Conservation (phyloP, 2,888 invertebrate genomes). For the Urechis unicinctus region DNA sequence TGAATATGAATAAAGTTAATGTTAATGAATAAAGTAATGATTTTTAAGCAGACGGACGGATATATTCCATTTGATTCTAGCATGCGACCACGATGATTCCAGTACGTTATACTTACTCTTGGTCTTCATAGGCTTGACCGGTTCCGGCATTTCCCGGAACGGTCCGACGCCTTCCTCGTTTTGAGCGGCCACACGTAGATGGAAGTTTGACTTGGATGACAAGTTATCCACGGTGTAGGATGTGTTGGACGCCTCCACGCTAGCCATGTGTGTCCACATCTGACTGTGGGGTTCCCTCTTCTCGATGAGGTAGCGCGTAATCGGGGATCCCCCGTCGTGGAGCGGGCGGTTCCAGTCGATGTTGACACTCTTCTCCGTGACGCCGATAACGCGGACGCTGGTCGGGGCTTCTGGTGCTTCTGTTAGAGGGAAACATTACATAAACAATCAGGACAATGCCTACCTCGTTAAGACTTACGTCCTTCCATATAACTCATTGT, state of each 20-base stretch:
- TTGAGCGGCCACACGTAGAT: slow-evolving; percentile 77
- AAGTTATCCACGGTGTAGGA: slow-evolving; percentile 15
- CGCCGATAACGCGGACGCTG: slow-evolving; percentile 20
- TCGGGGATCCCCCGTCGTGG: slow-evolving; percentile 34
- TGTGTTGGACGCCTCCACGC: slow-evolving; percentile 10
- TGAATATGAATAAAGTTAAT: too few species aligned
- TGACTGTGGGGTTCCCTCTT: slow-evolving; percentile 17
- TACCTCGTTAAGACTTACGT: too few species aligned
- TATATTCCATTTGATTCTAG: too few species aligned
- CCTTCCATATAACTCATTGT: too few species aligned
- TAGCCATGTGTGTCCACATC: slow-evolving; percentile 18
- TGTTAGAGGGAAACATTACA: slow-evolving; percentile 1
- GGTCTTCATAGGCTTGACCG: slow-evolving; percentile 17
- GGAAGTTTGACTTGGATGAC: slow-evolving; percentile 54
- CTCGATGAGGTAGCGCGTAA: slow-evolving; percentile 32
- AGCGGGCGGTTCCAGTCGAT: slow-evolving; percentile 44
- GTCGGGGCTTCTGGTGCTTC: slow-evolving; percentile 17
- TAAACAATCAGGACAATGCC: too few species aligned
- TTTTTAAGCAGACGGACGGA: too few species aligned
- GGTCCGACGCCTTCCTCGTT: slow-evolving; percentile 67
- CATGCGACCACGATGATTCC: background rate
- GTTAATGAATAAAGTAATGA: too few species aligned
- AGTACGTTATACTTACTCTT: slow-evolving; percentile 16
- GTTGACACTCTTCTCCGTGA: slow-evolving; percentile 36
- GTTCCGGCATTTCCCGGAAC: slow-evolving; percentile 20